These are phyloP conservation scores for Helogale parvula DNA, from an alignment of 2,113 vertebrate genomes.

Conservation along the genomic window DNA sequence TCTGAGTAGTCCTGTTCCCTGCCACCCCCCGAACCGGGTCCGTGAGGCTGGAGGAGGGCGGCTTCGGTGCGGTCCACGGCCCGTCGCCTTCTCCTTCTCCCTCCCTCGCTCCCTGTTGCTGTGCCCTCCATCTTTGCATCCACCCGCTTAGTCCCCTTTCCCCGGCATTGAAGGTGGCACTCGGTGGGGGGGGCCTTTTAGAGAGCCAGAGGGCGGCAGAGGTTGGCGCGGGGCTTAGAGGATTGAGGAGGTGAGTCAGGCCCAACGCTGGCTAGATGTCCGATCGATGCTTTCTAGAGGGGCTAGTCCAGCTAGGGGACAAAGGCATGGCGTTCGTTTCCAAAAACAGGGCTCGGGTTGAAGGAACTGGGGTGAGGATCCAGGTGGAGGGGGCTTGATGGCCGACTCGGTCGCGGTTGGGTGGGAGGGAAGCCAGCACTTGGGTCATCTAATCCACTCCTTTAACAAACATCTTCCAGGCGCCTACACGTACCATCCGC, in stretches of 20 bases:
- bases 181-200: background rate
- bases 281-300: background rate
- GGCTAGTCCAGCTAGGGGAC: background rate
- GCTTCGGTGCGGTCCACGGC: background rate
- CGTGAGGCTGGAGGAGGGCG: background rate
- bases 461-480: background rate
- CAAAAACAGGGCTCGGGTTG: background rate
- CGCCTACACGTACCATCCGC: background rate
- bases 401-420: background rate
- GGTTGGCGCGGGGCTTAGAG: background rate
- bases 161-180: background rate
- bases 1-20: background rate
- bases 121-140: background rate
- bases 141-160: background rate
- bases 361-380: too few relatives aligned
- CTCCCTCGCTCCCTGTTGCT: too few relatives aligned
- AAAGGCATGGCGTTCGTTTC: background rate
- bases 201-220: background rate
- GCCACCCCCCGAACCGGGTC: background rate
- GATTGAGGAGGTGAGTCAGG: background rate
- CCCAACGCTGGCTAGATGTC: background rate
- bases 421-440: background rate
- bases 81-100: fast-evolving
- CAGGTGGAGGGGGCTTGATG: background rate
- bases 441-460: background rate